Conservation (phyloP, 2,113 vertebrate genomes). For the Marcusenius ussheri region DNA sequence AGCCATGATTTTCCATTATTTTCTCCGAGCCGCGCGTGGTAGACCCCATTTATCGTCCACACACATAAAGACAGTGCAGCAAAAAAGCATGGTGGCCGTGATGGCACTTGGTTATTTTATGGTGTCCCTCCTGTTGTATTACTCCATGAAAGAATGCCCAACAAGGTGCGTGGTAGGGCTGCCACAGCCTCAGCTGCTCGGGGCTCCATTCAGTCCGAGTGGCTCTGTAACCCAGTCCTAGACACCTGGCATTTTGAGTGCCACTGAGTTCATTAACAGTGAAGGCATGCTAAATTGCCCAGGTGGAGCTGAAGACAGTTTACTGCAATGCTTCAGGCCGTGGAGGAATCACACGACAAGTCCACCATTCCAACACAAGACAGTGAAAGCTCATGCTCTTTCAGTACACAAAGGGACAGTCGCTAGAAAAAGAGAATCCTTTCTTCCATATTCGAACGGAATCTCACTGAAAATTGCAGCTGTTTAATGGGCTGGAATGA, state of each 20-base stretch:
- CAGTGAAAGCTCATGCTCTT: not conserved
- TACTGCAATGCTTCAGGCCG: not conserved
- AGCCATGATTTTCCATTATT: conserved; percentile 66
- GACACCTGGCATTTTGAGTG: not conserved
- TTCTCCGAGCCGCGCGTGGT: conserved; percentile 36
- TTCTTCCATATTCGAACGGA: not conserved
- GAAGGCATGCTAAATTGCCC: conserved; percentile 18
- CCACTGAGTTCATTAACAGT: conserved; percentile 23
- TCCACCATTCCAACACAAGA: not conserved
- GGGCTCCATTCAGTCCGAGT: not conserved
- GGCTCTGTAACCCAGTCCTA: not conserved
- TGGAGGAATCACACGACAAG: not conserved
- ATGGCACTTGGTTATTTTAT: not conserved
- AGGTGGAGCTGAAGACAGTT: not conserved
- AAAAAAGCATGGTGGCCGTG: not conserved
- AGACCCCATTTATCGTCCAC: conserved; percentile 17
- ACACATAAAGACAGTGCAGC: not conserved
- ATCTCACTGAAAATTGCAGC: not conserved
- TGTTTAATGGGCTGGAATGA: not conserved
- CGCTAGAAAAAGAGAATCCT: not conserved
- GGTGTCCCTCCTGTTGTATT: not conserved
- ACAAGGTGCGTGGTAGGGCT: not conserved
- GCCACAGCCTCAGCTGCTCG: not conserved
- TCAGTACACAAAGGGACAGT: not conserved
- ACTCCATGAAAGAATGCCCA: not conserved